phyloP scores from a whole-genome alignment of 1,140 invertebrate genomes.

The Homalodisca vitripennis region DNA sequence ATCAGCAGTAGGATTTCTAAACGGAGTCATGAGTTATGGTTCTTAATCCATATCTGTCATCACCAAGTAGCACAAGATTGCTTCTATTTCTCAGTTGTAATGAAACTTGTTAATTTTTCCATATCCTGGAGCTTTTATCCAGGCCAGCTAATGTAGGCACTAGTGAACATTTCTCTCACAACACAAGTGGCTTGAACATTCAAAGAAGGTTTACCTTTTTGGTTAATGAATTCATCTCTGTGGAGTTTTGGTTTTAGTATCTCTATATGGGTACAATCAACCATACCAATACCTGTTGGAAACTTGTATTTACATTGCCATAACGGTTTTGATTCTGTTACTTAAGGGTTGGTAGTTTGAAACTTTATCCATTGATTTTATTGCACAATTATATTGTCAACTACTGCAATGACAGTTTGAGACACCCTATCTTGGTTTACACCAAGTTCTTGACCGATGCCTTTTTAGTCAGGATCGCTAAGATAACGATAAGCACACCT shows the following conservation, averaged over 20 bases:
- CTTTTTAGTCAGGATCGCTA: slow-evolving; percentile 13
- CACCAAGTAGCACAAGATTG: not conserved
- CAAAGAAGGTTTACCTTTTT: not conserved
- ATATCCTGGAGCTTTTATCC: slow-evolving; percentile 1
- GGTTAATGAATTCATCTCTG: slow-evolving; percentile 20
- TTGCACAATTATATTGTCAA: slow-evolving; percentile 1
- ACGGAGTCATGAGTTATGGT: slow-evolving; percentile 12
- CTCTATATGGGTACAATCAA: slow-evolving; percentile 9
- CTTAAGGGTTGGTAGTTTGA: not conserved
- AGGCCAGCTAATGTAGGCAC: not conserved
- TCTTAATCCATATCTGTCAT: not conserved
- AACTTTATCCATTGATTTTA: slow-evolving; percentile 12
- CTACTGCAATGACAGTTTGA: not conserved
- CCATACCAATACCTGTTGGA: slow-evolving; percentile 19
- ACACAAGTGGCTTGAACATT: slow-evolving; percentile 26
- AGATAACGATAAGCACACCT: slow-evolving; percentile 2
- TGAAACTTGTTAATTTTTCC: not conserved
- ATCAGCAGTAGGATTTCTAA: not conserved
- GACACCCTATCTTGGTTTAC: not conserved
- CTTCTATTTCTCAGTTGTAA: not conserved
- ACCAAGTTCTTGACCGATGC: not conserved
- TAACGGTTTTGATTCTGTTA: not conserved
- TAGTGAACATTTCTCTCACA: slow-evolving; percentile 17
- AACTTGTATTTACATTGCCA: slow-evolving; percentile 15
- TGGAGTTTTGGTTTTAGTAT: slow-evolving; percentile 9